phyloP scores from a whole-genome alignment of 2,888 invertebrate genomes.

The Plebejus melissa region DNA sequence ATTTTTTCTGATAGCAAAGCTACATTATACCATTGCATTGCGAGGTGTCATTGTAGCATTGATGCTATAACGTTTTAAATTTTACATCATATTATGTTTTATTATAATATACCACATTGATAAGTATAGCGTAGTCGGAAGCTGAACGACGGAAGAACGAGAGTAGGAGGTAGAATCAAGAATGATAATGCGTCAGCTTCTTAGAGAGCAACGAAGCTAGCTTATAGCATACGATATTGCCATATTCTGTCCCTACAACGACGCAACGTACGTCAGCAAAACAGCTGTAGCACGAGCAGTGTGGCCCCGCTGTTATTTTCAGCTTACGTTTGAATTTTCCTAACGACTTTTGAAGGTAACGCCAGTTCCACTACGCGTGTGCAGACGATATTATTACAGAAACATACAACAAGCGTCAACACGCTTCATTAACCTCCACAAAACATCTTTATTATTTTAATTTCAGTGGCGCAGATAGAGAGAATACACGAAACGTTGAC shows the following conservation, averaged over 20 bases:
- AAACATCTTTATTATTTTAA: not conserved
- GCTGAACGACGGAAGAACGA: not conserved
- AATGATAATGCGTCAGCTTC: no score
- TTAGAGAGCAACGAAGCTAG: not conserved
- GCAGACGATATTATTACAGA: not conserved
- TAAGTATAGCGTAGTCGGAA: not conserved
- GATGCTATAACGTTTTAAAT: no score
- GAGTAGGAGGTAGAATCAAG: not conserved
- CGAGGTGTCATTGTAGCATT: no score
- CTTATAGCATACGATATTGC: not conserved
- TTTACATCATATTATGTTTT: no score
- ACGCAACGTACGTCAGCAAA: not conserved
- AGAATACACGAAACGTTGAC: not conserved
- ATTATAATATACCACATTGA: no score
- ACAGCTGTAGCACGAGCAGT: not conserved
- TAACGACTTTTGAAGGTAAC: not conserved
- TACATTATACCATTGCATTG: no score
- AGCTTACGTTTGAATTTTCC: not conserved
- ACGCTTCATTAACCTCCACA: not conserved
- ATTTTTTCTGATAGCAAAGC: no score
- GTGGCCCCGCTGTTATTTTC: no score
- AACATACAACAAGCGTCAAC: no score
- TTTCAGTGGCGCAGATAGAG: not conserved
- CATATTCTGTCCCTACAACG: not conserved
- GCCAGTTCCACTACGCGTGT: not conserved